phyloP scores from a whole-genome alignment of 1,140 invertebrate genomes.

The Glossosoma conforme region DNA sequence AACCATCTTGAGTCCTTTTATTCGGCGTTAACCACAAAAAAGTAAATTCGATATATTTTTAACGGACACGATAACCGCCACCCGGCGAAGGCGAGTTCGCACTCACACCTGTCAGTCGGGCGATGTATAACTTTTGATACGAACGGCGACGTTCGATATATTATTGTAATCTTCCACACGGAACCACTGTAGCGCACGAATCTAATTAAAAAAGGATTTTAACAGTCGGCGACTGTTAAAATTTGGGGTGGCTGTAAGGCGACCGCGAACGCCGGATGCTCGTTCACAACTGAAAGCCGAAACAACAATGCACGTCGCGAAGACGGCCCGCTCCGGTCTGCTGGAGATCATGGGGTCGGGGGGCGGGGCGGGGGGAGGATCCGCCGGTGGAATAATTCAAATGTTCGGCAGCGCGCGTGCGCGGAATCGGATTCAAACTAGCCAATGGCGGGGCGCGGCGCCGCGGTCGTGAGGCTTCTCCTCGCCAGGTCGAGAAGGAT shows the following conservation, averaged over 20 bases:
- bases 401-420: constrained; percentile 10
- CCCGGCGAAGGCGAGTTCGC: neutral
- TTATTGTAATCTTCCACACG: no score
- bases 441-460: constrained; percentile 8
- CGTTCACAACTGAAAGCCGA: constrained; percentile 13
- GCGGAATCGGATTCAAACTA: constrained; percentile 15
- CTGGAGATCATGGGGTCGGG: neutral
- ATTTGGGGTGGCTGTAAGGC: neutral
- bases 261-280: constrained; percentile 3
- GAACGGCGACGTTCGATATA: no score
- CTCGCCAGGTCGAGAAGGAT: neutral
- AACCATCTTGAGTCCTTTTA: constrained; percentile 19
- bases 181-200: neutral
- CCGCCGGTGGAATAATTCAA: neutral
- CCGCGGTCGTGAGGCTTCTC: constrained; percentile 10
- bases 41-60: neutral
- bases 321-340: constrained; percentile 1
- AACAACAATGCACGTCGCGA: constrained; percentile 14
- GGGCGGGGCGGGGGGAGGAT: constrained; percentile 1
- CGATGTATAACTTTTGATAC: no score
- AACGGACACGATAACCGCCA: neutral
- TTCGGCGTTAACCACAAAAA: constrained; percentile 4
- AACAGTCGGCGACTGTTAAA: no score
- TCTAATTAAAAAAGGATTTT: no score
- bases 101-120: constrained; percentile 15